phyloP scores from a whole-genome alignment of 2,888 invertebrate species.

The Dasypogon diadema region DNA sequence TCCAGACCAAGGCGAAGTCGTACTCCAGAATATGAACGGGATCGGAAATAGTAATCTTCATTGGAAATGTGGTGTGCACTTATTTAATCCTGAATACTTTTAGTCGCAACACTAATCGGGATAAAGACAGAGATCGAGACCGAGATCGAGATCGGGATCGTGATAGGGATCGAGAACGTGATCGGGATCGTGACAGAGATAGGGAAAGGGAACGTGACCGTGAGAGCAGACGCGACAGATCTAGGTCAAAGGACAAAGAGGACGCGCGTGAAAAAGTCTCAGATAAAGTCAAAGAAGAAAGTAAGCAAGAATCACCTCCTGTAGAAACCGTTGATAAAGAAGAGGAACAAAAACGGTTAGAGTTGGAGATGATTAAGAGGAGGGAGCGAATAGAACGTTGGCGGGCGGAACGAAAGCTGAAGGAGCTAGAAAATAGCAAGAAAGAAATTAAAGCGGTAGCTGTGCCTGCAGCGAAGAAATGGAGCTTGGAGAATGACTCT shows the following conservation, averaged over 20 bases:
- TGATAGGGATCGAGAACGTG: constrained; percentile 73
- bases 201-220: constrained; percentile 67
- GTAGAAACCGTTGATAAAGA: constrained; percentile 77
- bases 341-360: constrained; percentile 89
- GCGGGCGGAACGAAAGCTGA: constrained; percentile 93
- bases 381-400: constrained; percentile 96
- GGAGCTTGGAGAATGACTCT: constrained; percentile 97
- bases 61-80: too few relatives aligned
- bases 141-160: constrained; percentile 70
- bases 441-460: constrained; percentile 80
- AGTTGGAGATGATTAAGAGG: constrained; percentile 95
- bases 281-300: constrained; percentile 61
- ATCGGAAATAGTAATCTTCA: constrained; percentile 54
- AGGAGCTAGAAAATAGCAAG: constrained; percentile 83
- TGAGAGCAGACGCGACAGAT: constrained; percentile 57
- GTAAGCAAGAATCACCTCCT: constrained; percentile 61
- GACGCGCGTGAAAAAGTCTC: constrained; percentile 55
- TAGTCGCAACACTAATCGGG: constrained; percentile 57
- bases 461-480: constrained; percentile 80
- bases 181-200: constrained; percentile 69
- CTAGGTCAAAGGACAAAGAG: constrained; percentile 59
- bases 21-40: constrained; percentile 40
- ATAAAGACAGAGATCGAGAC: constrained; percentile 55
- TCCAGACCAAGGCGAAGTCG: constrained; percentile 39
- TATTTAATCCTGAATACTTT: too few relatives aligned